Conservation (phyloP, 2,113 vertebrate genomes). For the Microcebus jonahi region DNA sequence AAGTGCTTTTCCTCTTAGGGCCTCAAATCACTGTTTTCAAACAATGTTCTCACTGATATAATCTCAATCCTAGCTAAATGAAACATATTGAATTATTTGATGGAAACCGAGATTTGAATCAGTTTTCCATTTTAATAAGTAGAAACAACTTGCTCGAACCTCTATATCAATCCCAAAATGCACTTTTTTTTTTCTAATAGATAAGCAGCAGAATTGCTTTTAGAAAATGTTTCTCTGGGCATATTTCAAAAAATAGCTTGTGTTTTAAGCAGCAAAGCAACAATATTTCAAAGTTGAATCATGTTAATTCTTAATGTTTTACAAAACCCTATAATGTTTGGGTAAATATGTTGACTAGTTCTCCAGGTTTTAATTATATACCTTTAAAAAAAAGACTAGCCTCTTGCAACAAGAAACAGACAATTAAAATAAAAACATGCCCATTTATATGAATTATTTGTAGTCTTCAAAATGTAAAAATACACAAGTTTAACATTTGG, state of each 20-base stretch:
- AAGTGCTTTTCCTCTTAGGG: neutral
- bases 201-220: conserved; percentile 16
- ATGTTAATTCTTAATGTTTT: conserved; percentile 8
- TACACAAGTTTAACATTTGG: neutral
- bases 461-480: conserved; percentile 5
- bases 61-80: conserved; percentile 18
- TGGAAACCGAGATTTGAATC: conserved; percentile 38
- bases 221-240: neutral
- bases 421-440: conserved; percentile 32
- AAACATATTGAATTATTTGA: conserved; percentile 41
- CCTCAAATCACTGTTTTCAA: conserved; percentile 42
- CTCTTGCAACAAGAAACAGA: neutral
- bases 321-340: neutral
- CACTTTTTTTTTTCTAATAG: neutral
- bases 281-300: neutral
- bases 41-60: neutral
- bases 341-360: neutral
- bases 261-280: conserved; percentile 16
- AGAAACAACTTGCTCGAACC: conserved; percentile 40
- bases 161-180: conserved; percentile 45
- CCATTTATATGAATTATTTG: neutral
- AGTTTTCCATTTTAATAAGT: conserved; percentile 64
- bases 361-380: neutral
- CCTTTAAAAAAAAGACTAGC: neutral
- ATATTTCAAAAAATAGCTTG: neutral